Evolutionary conservation across 2,888 invertebrate genomes (phyloP).

Genomic region (Slavum lentiscoides): DNA sequence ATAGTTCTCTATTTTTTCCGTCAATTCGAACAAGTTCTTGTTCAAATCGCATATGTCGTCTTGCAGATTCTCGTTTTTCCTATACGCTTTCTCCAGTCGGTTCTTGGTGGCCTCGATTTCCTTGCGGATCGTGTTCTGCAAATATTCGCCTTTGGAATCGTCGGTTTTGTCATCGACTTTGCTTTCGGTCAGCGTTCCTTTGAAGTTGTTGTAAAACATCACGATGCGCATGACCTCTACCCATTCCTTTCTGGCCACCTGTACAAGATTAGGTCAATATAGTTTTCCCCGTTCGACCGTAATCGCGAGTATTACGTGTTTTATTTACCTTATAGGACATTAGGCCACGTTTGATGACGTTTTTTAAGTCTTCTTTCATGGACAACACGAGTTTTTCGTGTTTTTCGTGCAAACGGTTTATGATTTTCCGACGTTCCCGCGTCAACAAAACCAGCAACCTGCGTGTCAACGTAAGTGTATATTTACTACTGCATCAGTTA

Average conservation of each 20-base stretch:
- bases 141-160: conserved; percentile 18
- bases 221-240: conserved; percentile 45
- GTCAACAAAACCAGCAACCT: conserved; percentile 35
- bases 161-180: not conserved
- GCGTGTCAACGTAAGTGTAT: not conserved
- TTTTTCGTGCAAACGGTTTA: conserved; percentile 6
- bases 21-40: conserved; percentile 19
- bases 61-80: conserved; percentile 19
- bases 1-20: conserved; percentile 33
- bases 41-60: conserved; percentile 44
- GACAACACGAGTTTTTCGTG: conserved; percentile 26
- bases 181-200: conserved; percentile 16
- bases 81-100: conserved; percentile 2
- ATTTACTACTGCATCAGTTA: too few relatives aligned
- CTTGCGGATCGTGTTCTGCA: conserved; percentile 36
- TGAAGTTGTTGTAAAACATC: conserved; percentile 24
- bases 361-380: conserved; percentile 23
- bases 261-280: not conserved
- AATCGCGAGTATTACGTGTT: too few relatives aligned
- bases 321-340: conserved; percentile 10
- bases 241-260: conserved; percentile 37
- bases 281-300: too few relatives aligned
- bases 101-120: conserved; percentile 38
- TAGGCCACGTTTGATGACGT: conserved; percentile 26
- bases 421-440: conserved; percentile 43